A percentile compares a stretch with the other conserved stretches of the same genome.
These are phyloP conservation scores for Pseudorhombus dupliciocellatus DNA, from an alignment of 2,113 vertebrate species.

Conservation along the genomic window DNA sequence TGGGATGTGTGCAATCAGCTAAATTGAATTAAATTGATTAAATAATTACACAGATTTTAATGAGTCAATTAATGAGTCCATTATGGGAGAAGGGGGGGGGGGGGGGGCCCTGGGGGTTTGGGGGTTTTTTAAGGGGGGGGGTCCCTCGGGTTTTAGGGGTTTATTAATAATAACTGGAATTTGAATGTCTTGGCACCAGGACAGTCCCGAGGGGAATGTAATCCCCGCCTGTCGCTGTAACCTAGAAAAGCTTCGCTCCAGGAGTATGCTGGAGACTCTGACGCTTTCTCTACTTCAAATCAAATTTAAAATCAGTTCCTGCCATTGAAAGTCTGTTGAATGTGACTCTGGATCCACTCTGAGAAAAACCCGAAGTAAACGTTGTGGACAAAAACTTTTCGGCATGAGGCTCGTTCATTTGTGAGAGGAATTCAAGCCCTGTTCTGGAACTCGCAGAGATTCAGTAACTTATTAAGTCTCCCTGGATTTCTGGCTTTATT, in stretches of 20 bases:
- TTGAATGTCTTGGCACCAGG: conserved; percentile 56
- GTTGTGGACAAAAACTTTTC: too few species aligned
- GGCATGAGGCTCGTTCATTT: too few species aligned
- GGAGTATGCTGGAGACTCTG: conserved; percentile 22
- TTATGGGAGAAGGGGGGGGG: conserved; percentile 50
- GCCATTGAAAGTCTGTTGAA: too few species aligned
- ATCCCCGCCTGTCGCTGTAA: conserved; percentile 62
- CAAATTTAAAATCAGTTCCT: too few species aligned
- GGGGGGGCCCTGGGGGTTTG: neutral
- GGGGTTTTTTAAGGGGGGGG: neutral
- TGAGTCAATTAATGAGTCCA: conserved; percentile 73
- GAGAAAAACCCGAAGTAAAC: too few species aligned
- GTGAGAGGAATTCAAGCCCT: too few species aligned
- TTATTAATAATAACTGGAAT: conserved; percentile 70
- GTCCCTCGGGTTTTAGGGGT: conserved; percentile 49
- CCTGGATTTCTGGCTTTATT: too few species aligned
- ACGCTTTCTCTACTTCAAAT: neutral
- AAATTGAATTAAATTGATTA: conserved; percentile 77
- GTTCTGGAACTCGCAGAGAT: too few species aligned
- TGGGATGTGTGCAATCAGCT: conserved; percentile 64
- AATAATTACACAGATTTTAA: conserved; percentile 74
- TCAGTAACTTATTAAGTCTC: too few species aligned
- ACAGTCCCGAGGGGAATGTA: conserved; percentile 49
- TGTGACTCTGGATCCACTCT: too few species aligned
- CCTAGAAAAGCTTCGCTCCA: conserved; percentile 65